phyloP scores from a whole-genome alignment of 2,888 invertebrate genomes.

The Cheilosia urbana region DNA sequence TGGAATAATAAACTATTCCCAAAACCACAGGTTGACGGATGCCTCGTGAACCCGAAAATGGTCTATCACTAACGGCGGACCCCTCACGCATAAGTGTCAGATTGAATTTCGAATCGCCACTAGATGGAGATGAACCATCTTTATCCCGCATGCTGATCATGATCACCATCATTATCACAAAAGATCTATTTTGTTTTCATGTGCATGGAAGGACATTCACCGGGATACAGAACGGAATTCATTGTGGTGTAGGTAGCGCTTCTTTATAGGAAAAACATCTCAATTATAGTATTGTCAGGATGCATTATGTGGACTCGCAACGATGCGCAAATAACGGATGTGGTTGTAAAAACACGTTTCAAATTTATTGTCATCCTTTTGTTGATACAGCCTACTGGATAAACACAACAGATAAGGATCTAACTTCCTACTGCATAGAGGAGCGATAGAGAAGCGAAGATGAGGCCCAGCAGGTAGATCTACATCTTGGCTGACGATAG shows the following conservation, averaged over 20 bases:
- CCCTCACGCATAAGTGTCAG: conserved; percentile 60
- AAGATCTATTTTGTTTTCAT: conserved; percentile 58
- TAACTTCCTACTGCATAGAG: conserved; percentile 35
- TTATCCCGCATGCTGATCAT: conserved; percentile 50
- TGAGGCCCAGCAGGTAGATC: conserved; percentile 15
- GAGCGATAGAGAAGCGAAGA: background rate
- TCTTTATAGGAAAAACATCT: conserved; percentile 33
- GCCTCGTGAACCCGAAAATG: conserved; percentile 60
- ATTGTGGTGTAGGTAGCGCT: conserved; percentile 38
- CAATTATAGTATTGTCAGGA: conserved; percentile 47
- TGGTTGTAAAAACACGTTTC: conserved; percentile 69
- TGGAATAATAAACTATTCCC: conserved; percentile 67
- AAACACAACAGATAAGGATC: conserved; percentile 55
- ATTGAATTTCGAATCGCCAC: conserved; percentile 68
- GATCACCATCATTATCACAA: conserved; percentile 35
- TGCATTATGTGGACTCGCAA: conserved; percentile 28
- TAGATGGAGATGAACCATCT: conserved; percentile 40
- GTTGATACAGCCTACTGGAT: conserved; percentile 61
- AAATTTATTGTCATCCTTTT: conserved; percentile 52
- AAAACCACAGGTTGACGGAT: conserved; percentile 72
- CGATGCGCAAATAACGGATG: conserved; percentile 69
- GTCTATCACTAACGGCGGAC: conserved; percentile 48
- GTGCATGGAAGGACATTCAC: conserved; percentile 46
- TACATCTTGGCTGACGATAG: no score
- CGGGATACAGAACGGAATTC: conserved; percentile 61